phyloP scores from a whole-genome alignment of 1,140 invertebrate species.

The Papilio helenus region DNA sequence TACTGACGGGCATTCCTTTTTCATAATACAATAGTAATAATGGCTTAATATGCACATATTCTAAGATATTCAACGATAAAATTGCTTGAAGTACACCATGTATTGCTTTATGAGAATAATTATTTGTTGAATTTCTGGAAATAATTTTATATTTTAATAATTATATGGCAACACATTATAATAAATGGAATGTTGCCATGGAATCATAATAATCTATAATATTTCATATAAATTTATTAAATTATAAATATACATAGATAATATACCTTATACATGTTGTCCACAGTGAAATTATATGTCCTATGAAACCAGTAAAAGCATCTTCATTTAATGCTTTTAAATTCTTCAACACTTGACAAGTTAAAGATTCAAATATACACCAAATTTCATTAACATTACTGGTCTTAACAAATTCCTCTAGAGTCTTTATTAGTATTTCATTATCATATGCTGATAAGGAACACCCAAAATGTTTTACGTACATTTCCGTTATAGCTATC shows the following conservation, averaged over 20 bases:
- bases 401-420: constrained; percentile 55
- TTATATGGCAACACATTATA: background rate
- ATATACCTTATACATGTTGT: constrained; percentile 72
- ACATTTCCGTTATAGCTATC: constrained; percentile 63
- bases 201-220: background rate
- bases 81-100: constrained; percentile 63
- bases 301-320: constrained; percentile 43
- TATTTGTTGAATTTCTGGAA: constrained; percentile 65
- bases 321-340: constrained; percentile 38
- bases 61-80: constrained; percentile 53
- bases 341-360: constrained; percentile 52
- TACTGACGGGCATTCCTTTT: constrained; percentile 68
- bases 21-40: constrained; percentile 66
- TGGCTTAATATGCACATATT: constrained; percentile 58
- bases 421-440: constrained; percentile 48
- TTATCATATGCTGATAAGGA: constrained; percentile 55
- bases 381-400: constrained; percentile 51
- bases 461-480: constrained; percentile 61
- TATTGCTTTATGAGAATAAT: constrained; percentile 54
- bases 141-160: constrained; percentile 33
- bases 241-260: background rate
- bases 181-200: background rate
- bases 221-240: no score
- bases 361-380: constrained; percentile 54
- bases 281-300: constrained; percentile 62